Evolutionary conservation across 2,113 vertebrate species (phyloP), one percentile per base, ranked within the genome.

Genomic region (Oncorhynchus keta): DNA sequence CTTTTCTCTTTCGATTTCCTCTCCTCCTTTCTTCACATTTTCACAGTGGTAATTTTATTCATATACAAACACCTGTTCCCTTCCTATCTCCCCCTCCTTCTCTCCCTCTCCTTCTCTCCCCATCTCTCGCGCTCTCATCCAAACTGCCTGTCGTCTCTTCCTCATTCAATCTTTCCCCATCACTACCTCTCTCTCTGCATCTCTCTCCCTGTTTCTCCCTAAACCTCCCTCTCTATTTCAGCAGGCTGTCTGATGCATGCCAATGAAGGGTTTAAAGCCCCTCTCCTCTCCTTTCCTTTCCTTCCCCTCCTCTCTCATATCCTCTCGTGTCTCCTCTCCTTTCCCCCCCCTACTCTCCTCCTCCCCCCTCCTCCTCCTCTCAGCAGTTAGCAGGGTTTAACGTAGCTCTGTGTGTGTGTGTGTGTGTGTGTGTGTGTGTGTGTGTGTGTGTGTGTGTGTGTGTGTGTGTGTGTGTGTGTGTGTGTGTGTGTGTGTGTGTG

Each of bases 51-150:
- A 66, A 57, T 75, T 26, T 62, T 70, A 79, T 79, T 81, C 81
- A 79, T 77, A 45, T 75, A 66, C 70, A 74, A 75, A 72, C 80
- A 83, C 79, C 69, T 77, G 81, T 73, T 77, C 72, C 79, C 48
- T 48, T 64, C 48, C 68, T 67, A 39, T 20, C 69, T 26, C 45
- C 39, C 68, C 16, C 35, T 20, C 3, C 2, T 8, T n/a, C 48
- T 64, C 59, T 72, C 32, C 35, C 39, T 18, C 20, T 28, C 70
- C 51, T 7, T 71, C 68, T 68, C 30, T 32, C 13, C 59, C 30
- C 28, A 28, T 30, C 74, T 76, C 55, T 18, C 70, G 8, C 71
- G 35, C 71, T 32, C 32, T 30, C 18, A 16, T 45, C 16, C 16
- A 16, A 14, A 4, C 26, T 68, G n/a, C 57, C 22, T 14, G 24